These are phyloP conservation scores for Dendrolimus kikuchii DNA, from an alignment of 1,140 invertebrate species.

Conservation along the genomic window DNA sequence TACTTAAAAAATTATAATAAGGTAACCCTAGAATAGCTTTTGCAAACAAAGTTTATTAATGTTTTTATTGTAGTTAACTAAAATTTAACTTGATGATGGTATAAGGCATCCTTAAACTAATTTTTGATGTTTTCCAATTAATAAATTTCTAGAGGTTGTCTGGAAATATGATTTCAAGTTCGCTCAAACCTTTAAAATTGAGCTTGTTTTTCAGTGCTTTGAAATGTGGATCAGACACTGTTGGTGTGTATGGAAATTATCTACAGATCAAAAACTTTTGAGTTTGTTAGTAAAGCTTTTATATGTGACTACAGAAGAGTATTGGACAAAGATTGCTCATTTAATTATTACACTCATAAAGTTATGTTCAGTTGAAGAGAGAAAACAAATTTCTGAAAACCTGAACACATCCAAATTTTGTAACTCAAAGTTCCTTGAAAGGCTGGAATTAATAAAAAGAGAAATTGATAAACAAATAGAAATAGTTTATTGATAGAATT, in stretches of 20 bases:
- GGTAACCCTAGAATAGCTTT: too few relatives aligned
- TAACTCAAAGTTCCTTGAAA: conserved; percentile 8
- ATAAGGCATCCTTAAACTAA: too few relatives aligned
- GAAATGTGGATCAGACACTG: conserved; percentile 45
- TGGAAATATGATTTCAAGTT: too few relatives aligned
- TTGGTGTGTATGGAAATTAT: conserved; percentile 50
- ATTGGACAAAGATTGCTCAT: conserved; percentile 24
- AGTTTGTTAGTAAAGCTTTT: conserved; percentile 41
- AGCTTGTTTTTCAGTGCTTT: conserved; percentile 38
- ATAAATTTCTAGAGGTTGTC: too few relatives aligned
- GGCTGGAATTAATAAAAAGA: conserved; percentile 16
- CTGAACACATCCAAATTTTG: conserved; percentile 5
- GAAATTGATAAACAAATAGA: conserved; percentile 7
- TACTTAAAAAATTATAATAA: too few relatives aligned
- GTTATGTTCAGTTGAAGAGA: conserved; percentile 31
- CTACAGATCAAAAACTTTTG: conserved; percentile 34
- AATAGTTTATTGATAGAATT: conserved; percentile 6
- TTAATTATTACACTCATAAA: conserved; percentile 35
- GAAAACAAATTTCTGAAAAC: conserved; percentile 21
- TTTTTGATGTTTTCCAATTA: too few relatives aligned
- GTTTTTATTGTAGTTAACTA: background rate
- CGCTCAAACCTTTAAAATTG: background rate
- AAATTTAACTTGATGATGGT: background rate
- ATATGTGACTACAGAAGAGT: conserved; percentile 27
- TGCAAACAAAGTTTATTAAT: too few relatives aligned